Evolutionary conservation across 2,797 vertebrate genomes (phyloP), one percentile per base, ranked within the genome.

Genomic region (Nannoperca obscura): DNA sequence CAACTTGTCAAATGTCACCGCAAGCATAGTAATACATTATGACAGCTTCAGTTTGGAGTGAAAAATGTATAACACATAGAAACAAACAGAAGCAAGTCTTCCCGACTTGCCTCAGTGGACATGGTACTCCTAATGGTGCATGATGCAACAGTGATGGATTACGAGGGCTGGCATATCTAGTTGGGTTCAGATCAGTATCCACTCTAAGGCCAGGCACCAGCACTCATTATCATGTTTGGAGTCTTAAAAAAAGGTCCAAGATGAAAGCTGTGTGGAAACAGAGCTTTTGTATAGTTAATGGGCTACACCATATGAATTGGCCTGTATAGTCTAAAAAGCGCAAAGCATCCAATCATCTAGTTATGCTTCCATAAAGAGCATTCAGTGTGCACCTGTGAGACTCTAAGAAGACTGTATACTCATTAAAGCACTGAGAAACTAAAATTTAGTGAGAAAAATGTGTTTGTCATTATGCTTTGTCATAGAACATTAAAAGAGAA

Each of bases 181-280:
- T 69, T 64, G 57, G 49, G 53, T 81, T 83, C 49, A 59, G 73
- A 86, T 83, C 63, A 78, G 57, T 68, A 74, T 63, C 77, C 74
- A 42, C 66, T 78, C 50, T 24, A 80, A 78, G 75, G 64, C 61
- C 52, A 27, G 54, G 59, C 71, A 78, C 40, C 49, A 59, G 63
- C 49, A 17, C 60, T 79, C 58, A 46, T 77, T 69, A 81, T 78
- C 54, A 67, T 85, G 73, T 76, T 73, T 80, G 62, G 42, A 66
- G 70, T 68, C 65, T 52, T 49, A 61, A 7, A 63, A 58, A 84
- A 83, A 78, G 64, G 63, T 38, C 60, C 30, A 42, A 73, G 78
- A 83, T 87, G 44, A 82, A 88, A 86, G 80, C 83, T 76, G 53
- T 14, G 30, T 58, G 42, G 66, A 76, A 82, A 69, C 36, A 63